Conservation (phyloP, 2,113 vertebrate genomes). For the Proterorhinus semilunaris region DNA sequence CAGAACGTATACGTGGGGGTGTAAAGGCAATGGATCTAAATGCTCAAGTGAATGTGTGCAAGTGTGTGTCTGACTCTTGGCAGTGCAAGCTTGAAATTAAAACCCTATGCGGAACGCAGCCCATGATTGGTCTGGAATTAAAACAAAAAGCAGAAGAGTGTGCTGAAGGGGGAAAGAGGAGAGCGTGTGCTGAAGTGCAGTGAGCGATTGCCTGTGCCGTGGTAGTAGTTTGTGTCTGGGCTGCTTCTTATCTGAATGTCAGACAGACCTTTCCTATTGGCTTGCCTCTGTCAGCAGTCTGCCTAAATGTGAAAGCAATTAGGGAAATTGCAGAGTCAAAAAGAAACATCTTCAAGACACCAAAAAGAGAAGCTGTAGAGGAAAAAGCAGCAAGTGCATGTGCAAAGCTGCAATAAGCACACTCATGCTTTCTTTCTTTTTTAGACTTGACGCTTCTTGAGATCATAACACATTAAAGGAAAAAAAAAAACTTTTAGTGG, state of each 20-base stretch:
- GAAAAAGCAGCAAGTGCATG: slow-evolving; percentile 20
- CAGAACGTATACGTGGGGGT: slow-evolving; percentile 19
- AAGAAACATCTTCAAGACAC: slow-evolving; percentile 55
- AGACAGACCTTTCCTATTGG: slow-evolving; percentile 60
- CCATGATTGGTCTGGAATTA: slow-evolving; percentile 66
- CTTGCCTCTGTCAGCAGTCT: slow-evolving; percentile 58
- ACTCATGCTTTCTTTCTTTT: not conserved
- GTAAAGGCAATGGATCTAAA: slow-evolving; percentile 23
- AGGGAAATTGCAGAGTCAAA: slow-evolving; percentile 62
- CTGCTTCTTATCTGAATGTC: slow-evolving; percentile 66
- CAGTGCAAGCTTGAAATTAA: slow-evolving; percentile 65
- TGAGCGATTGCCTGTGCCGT: slow-evolving; percentile 41
- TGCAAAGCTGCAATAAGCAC: slow-evolving; percentile 10
- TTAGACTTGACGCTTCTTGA: not conserved
- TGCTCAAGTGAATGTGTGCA: slow-evolving; percentile 31
- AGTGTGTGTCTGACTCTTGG: slow-evolving; percentile 32
- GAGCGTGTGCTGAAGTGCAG: slow-evolving; percentile 20
- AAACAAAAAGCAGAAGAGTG: slow-evolving; percentile 64
- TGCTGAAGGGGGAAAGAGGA: not conserved
- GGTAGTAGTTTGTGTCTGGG: slow-evolving; percentile 44
- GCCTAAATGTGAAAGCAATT: slow-evolving; percentile 73
- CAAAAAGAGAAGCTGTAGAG: slow-evolving; percentile 44
- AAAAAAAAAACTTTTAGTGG: not conserved
- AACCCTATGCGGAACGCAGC: slow-evolving; percentile 62
- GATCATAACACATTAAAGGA: not conserved